phyloP scores from a whole-genome alignment of 2,888 invertebrate species.

The Tillus elongatus region DNA sequence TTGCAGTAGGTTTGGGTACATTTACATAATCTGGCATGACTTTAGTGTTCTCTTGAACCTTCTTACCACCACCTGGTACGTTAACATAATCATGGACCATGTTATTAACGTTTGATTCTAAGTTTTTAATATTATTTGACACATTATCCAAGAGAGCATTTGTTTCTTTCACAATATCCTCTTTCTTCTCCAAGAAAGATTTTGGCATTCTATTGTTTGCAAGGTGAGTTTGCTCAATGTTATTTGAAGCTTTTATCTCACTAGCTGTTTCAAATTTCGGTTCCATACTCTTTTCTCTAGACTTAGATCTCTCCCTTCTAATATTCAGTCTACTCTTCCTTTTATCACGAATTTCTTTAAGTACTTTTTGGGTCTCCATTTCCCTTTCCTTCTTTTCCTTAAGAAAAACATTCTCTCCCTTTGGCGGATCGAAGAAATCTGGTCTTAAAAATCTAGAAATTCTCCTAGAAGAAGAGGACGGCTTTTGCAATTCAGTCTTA shows the following conservation, averaged over 20 bases:
- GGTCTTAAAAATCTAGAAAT: conserved; percentile 68
- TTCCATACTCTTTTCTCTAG: conserved; percentile 25
- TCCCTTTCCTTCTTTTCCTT: conserved; percentile 57
- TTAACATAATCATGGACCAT: conserved; percentile 33
- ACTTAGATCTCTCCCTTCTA: conserved; percentile 31
- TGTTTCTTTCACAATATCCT: conserved; percentile 23
- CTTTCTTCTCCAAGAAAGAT: too few relatives aligned
- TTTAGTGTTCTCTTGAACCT: conserved; percentile 9
- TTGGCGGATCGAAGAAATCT: conserved; percentile 63
- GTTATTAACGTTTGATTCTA: conserved; percentile 27
- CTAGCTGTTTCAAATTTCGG: conserved; percentile 4
- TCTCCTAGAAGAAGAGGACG: conserved; percentile 41
- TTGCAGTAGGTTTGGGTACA: conserved; percentile 7
- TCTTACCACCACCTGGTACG: conserved; percentile 20
- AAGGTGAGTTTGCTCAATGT: too few relatives aligned
- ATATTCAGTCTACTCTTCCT: conserved; percentile 34
- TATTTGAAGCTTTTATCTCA: conserved; percentile 15
- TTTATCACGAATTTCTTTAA: conserved; percentile 60
- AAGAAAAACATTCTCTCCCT: conserved; percentile 57
- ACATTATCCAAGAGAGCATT: conserved; percentile 29
- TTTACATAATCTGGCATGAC: conserved; percentile 13
- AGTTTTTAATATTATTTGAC: conserved; percentile 34
- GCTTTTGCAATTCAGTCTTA: conserved; percentile 31
- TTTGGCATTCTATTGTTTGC: too few relatives aligned
- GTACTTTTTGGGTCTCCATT: conserved; percentile 57